Evolutionary conservation across 2,797 vertebrate species (phyloP).

Genomic region (Pelobates cultripes): DNA sequence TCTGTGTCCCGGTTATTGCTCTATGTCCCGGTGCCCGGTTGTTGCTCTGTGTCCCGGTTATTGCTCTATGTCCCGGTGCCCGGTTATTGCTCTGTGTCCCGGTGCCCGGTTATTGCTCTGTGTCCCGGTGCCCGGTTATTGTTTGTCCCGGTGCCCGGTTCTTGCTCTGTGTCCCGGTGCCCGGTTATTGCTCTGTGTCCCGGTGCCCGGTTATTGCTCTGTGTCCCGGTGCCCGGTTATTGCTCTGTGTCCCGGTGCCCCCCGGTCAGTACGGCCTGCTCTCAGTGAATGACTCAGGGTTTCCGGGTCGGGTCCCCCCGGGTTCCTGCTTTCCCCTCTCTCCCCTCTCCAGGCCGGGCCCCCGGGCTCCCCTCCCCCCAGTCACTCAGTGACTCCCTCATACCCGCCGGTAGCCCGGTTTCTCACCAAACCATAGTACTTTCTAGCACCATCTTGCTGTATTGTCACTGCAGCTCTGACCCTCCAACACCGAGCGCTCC

Average conservation of each 20-base stretch:
- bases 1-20: too few species aligned
- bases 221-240: not conserved
- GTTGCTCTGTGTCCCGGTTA: too few species aligned
- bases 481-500: conserved; percentile 54
- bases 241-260: not conserved
- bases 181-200: too few species aligned
- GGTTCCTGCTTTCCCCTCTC: not conserved
- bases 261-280: not conserved
- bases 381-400: not conserved
- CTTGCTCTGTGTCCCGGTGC: too few species aligned
- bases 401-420: not conserved
- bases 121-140: too few species aligned
- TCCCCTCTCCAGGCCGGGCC: not conserved
- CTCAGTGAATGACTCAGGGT: conserved; percentile 24
- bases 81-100: too few species aligned
- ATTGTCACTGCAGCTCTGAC: conserved; percentile 53
- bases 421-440: conserved; percentile 98
- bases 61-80: too few species aligned
- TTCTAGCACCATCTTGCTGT: conserved; percentile 91
- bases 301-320: not conserved
- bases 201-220: too few species aligned
- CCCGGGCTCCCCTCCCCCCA: too few species aligned
- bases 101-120: too few species aligned
- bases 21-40: too few species aligned
- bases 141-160: too few species aligned